Evolutionary conservation across 1,140 invertebrate species (phyloP), one percentile per base, ranked within the genome.

Genomic region (Hetaerina americana): DNA sequence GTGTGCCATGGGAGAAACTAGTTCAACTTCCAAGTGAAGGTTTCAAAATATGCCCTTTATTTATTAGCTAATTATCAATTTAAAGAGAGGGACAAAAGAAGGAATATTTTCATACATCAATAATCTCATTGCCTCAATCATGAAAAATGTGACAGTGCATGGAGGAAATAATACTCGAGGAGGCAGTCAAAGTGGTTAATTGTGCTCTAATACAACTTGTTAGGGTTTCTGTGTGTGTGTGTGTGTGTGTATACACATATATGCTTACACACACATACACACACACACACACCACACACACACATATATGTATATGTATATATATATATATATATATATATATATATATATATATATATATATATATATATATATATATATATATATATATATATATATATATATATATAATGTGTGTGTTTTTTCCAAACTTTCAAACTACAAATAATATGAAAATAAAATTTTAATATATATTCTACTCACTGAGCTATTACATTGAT

Each of bases 361-460:
- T n/a, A n/a, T n/a, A n/a, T n/a, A n/a, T n/a, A n/a, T n/a, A n/a
- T n/a, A n/a, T n/a, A n/a, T n/a, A n/a, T n/a, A n/a, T n/a, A n/a
- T n/a, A n/a, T n/a, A n/a, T n/a, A n/a, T n/a, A n/a, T n/a, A n/a
- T n/a, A n/a, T n/a, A n/a, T n/a, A n/a, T n/a, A n/a, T n/a, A n/a
- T n/a, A n/a, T n/a, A n/a, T n/a, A n/a, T n/a, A n/a, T n/a, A n/a
- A n/a, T n/a, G n/a, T n/a, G n/a, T n/a, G n/a, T n/a, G n/a, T n/a
- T n/a, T n/a, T n/a, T n/a, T 57, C 15, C 10, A 40, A 8, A 57
- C 10, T 57, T 57, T n/a, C 22, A 70, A 40, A 70, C 27, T 24
- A 70, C 69, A 70, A 22, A 70, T 5, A 70, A 70, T 12, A 26
- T 29, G 29, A 40, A 28, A 70, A 70, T 70, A 40, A 70, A 70